phyloP scores from a whole-genome alignment of 2,888 invertebrate genomes.

The Meiosimyza platycephala region DNA sequence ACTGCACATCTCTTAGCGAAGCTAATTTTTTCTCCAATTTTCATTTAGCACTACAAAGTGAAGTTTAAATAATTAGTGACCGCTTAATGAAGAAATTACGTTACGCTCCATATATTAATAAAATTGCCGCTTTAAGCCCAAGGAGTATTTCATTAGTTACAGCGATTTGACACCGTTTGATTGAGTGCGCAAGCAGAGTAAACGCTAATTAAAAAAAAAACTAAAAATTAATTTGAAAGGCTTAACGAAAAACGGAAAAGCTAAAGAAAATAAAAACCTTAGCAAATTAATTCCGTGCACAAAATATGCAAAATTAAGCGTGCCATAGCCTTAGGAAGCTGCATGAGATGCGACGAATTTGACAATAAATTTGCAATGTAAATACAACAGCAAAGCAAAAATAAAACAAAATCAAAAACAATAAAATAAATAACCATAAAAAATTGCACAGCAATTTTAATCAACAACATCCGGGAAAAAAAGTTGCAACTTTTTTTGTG shows the following conservation, averaged over 20 bases:
- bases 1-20: no score
- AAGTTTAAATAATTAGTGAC: no score
- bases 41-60: no score
- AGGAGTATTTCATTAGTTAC: no score
- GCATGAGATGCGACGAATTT: background rate
- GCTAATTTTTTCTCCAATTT: no score
- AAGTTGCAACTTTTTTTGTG: background rate
- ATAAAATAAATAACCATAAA: background rate
- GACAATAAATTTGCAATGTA: conserved; percentile 26
- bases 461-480: conserved; percentile 19
- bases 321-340: conserved; percentile 1
- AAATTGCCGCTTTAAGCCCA: no score
- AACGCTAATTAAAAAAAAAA: background rate
- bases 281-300: conserved; percentile 9
- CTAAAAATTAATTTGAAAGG: background rate
- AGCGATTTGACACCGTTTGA: no score
- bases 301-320: conserved; percentile 24
- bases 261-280: background rate
- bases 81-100: no score
- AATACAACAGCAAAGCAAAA: conserved; percentile 1
- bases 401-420: background rate
- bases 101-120: no score
- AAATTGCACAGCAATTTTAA: background rate
- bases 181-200: background rate
- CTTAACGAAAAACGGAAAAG: background rate